Conservation (phyloP, 1,140 invertebrate species). For the Sinonovacula constricta region DNA sequence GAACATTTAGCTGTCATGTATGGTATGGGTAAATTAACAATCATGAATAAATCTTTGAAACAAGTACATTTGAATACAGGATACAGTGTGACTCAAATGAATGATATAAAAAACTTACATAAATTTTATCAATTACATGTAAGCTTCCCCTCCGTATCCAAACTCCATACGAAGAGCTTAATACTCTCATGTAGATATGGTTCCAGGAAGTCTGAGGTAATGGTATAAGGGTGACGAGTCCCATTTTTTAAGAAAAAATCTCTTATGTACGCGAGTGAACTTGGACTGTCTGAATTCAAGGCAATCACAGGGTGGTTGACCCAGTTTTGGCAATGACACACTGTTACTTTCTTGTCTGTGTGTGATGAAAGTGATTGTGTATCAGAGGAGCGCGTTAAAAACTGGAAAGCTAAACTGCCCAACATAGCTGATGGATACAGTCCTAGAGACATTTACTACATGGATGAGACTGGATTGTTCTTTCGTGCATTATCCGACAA, state of each 20-base stretch:
- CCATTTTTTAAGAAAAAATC: background rate
- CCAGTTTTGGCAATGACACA: background rate
- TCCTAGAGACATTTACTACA: background rate
- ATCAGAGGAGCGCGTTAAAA: background rate
- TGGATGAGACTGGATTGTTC: background rate
- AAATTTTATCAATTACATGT: background rate
- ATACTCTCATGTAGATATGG: conserved; percentile 5
- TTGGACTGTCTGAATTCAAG: background rate
- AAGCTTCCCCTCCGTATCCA: conserved; percentile 14
- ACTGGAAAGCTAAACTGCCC: background rate
- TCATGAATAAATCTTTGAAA: background rate
- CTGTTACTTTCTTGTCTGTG: background rate
- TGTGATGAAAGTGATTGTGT: conserved; percentile 12
- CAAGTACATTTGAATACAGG: background rate
- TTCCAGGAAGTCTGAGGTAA: background rate
- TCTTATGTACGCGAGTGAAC: background rate
- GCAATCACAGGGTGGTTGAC: background rate
- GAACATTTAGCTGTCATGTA: conserved; percentile 13
- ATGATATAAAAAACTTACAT: background rate
- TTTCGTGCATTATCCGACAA: background rate
- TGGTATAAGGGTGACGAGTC: background rate
- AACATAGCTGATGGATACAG: background rate
- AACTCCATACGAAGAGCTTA: background rate
- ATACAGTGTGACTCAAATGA: conserved; percentile 6
- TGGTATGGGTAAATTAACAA: conserved; percentile 1